A percentile compares a stretch with the other conserved stretches of the same genome.
Evolutionary conservation across 2,113 vertebrate genomes (phyloP).

Genomic region (Amblyopsis rosae): DNA sequence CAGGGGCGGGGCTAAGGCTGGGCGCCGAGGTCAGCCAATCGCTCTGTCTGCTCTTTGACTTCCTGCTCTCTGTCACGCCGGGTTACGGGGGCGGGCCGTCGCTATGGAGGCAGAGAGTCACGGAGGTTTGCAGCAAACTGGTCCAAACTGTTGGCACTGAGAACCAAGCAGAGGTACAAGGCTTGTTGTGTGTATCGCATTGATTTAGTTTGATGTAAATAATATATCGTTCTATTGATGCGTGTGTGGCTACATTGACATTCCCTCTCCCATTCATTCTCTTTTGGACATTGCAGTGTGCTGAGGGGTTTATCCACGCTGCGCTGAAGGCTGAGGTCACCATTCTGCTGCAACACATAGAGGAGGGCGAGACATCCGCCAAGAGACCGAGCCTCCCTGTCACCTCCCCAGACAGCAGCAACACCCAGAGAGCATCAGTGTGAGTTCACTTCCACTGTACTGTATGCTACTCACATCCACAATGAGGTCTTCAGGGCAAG

Average conservation of each 20-base stretch:
- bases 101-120: slow-evolving; percentile 78
- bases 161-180: slow-evolving; percentile 77
- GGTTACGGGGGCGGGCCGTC: slow-evolving; percentile 82
- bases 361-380: slow-evolving; percentile 46
- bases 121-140: slow-evolving; percentile 80
- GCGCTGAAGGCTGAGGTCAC: slow-evolving; percentile 78
- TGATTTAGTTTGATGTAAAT: neutral
- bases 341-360: slow-evolving; percentile 27
- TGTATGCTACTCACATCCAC: too few species aligned
- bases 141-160: slow-evolving; percentile 80
- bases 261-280: neutral
- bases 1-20: slow-evolving; percentile 62
- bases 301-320: slow-evolving; percentile 83
- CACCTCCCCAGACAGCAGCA: slow-evolving; percentile 10
- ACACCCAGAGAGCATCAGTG: slow-evolving; percentile 19
- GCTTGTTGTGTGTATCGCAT: neutral
- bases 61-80: slow-evolving; percentile 79
- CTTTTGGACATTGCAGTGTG: slow-evolving; percentile 74
- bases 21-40: slow-evolving; percentile 80
- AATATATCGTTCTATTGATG: neutral
- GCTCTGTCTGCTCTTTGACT: slow-evolving; percentile 85
- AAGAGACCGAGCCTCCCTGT: slow-evolving; percentile 56
- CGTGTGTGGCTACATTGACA: neutral
- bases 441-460: slow-evolving; percentile 24
- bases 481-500: too few species aligned